Conservation (phyloP, 1,140 invertebrate species). For the Condylostylus longicornis region DNA sequence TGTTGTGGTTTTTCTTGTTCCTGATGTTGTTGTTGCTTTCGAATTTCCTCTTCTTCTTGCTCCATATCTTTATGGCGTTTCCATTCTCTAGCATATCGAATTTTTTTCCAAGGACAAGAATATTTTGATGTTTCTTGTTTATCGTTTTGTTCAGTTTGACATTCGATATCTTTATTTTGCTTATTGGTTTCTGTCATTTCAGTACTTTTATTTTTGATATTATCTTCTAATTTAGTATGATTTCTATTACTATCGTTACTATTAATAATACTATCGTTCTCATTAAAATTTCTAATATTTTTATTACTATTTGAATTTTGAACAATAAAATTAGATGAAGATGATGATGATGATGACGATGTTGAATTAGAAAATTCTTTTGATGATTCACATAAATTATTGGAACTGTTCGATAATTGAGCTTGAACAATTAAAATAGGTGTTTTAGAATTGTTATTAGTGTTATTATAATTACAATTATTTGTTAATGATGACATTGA, state of each 20-base stretch:
- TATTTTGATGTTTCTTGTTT: conserved; percentile 12
- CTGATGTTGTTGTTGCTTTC: conserved; percentile 1
- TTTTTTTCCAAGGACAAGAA: conserved; percentile 31
- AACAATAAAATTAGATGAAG: too few species aligned
- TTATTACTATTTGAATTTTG: too few species aligned
- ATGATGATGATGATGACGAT: too few species aligned
- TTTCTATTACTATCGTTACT: neutral
- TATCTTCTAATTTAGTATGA: conserved; percentile 1
- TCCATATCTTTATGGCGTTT: conserved; percentile 22
- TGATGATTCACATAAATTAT: too few species aligned
- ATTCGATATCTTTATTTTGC: neutral
- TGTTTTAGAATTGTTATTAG: neutral
- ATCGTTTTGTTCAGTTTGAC: neutral
- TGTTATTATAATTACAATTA: neutral
- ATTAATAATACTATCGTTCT: neutral
- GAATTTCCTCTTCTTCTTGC: conserved; percentile 10
- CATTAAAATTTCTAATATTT: too few species aligned
- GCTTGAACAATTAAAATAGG: too few species aligned
- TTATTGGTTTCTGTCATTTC: neutral
- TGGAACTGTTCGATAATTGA: too few species aligned
- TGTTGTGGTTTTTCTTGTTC: neutral
- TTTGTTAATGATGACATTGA: neutral
- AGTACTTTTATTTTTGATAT: neutral
- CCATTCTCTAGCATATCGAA: conserved; percentile 26
- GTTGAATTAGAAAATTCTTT: too few species aligned